phyloP scores from a whole-genome alignment of 1,140 invertebrate genomes.

The Latrodectus geometricus region DNA sequence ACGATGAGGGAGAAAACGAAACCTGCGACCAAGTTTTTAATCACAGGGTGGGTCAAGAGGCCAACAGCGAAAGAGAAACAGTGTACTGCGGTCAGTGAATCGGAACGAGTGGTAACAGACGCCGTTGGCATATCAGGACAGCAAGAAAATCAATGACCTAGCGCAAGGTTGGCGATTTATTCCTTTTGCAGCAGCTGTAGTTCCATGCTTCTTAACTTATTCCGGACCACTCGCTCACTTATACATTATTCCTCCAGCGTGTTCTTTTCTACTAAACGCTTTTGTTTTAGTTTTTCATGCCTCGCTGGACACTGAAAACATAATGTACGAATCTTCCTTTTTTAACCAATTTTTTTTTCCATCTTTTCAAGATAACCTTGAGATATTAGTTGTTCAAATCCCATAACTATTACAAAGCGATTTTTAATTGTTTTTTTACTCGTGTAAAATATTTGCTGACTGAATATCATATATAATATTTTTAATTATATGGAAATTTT shows the following conservation, averaged over 20 bases:
- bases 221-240: constrained; percentile 38
- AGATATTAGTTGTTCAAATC: too few relatives aligned
- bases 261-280: constrained; percentile 33
- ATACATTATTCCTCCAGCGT: constrained; percentile 51
- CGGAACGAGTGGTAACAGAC: constrained; percentile 53
- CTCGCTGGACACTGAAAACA: neutral
- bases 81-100: constrained; percentile 54
- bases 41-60: neutral
- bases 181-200: constrained; percentile 38
- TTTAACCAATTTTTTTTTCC: neutral
- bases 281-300: constrained; percentile 17
- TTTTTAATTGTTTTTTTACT: too few relatives aligned
- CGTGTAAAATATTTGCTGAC: too few relatives aligned
- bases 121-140: constrained; percentile 44
- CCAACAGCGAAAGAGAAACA: constrained; percentile 15
- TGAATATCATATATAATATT: too few relatives aligned
- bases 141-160: constrained; percentile 57
- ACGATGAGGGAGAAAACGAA: neutral
- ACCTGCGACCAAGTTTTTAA: constrained; percentile 28
- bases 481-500: too few relatives aligned
- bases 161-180: constrained; percentile 41
- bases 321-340: constrained; percentile 1
- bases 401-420: too few relatives aligned
- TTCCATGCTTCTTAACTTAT: constrained; percentile 25
- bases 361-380: too few relatives aligned